Evolutionary conservation across 1,140 invertebrate species (phyloP).

Genomic region (Thaumatotibia leucotreta): DNA sequence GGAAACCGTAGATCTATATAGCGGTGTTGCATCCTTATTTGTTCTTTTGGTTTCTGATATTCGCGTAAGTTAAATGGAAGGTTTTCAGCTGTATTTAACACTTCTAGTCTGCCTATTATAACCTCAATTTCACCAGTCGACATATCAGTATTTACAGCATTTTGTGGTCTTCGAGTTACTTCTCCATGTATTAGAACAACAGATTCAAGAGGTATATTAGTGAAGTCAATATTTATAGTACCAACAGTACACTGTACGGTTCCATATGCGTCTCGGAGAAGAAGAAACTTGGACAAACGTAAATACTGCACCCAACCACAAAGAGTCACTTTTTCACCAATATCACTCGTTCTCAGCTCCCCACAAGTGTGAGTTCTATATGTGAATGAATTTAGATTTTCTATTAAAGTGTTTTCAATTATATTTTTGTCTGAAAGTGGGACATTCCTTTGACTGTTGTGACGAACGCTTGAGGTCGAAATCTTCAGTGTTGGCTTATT

Average conservation of each 20-base stretch:
- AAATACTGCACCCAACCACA: conserved; percentile 94
- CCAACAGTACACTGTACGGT: conserved; percentile 86
- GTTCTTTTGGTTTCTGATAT: conserved; percentile 87
- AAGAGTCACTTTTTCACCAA: conserved; percentile 85
- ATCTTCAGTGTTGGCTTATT: conserved; percentile 16
- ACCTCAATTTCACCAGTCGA: conserved; percentile 93
- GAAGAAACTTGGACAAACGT: conserved; percentile 88
- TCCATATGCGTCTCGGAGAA: conserved; percentile 92
- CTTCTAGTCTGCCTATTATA: conserved; percentile 80
- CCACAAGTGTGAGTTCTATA: conserved; percentile 90
- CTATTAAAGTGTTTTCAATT: neutral
- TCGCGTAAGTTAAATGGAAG: conserved; percentile 87
- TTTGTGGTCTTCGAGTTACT: conserved; percentile 77
- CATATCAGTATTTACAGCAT: conserved; percentile 84
- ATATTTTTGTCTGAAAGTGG: neutral
- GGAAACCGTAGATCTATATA: conserved; percentile 86
- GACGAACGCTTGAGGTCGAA: conserved; percentile 13
- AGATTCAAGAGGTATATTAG: conserved; percentile 79
- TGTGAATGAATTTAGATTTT: conserved; percentile 44
- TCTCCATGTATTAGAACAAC: conserved; percentile 79
- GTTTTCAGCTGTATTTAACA: conserved; percentile 83
- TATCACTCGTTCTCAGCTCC: conserved; percentile 82
- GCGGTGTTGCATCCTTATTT: conserved; percentile 88
- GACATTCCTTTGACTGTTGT: conserved; percentile 19
- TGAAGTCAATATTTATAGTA: conserved; percentile 67